phyloP scores from a whole-genome alignment of 2,888 invertebrate genomes.

The Thymelicus sylvestris region DNA sequence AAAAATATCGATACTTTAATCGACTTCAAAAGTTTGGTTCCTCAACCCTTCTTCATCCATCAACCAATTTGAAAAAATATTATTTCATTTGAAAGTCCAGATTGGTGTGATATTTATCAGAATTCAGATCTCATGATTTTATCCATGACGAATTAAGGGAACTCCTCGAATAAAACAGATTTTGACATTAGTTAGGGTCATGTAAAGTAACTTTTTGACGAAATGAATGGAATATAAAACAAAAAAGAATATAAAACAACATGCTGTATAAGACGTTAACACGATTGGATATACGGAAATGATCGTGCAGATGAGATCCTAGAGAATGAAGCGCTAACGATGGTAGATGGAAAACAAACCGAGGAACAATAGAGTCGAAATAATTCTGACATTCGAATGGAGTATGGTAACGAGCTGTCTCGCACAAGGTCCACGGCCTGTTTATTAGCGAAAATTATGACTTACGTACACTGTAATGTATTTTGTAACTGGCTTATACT shows the following conservation, averaged over 20 bases:
- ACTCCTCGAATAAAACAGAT: background rate
- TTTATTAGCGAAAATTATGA: conserved; percentile 41
- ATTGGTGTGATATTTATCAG: too few relatives aligned
- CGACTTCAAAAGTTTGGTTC: too few relatives aligned
- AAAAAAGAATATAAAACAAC: too few relatives aligned
- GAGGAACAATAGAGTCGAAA: conserved; percentile 61
- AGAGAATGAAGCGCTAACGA: conserved; percentile 46
- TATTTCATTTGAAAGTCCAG: too few relatives aligned
- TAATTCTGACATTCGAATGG: conserved; percentile 62
- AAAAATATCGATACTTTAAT: too few relatives aligned
- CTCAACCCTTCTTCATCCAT: too few relatives aligned
- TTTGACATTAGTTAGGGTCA: background rate
- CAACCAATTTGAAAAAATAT: too few relatives aligned
- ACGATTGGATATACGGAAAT: conserved; percentile 32
- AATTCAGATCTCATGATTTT: too few relatives aligned
- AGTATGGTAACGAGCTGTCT: conserved; percentile 65
- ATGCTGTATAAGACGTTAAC: conserved; percentile 19
- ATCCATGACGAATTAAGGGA: too few relatives aligned
- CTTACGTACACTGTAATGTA: conserved; percentile 23
- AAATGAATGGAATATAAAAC: too few relatives aligned
- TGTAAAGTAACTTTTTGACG: too few relatives aligned
- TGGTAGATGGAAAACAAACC: conserved; percentile 47
- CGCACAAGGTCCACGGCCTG: conserved; percentile 53
- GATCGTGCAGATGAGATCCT: conserved; percentile 41
- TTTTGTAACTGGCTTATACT: background rate